Base-by-base conservation (phyloP, 2,797 vertebrate genomes). In the Champsocephalus esox region DNA sequence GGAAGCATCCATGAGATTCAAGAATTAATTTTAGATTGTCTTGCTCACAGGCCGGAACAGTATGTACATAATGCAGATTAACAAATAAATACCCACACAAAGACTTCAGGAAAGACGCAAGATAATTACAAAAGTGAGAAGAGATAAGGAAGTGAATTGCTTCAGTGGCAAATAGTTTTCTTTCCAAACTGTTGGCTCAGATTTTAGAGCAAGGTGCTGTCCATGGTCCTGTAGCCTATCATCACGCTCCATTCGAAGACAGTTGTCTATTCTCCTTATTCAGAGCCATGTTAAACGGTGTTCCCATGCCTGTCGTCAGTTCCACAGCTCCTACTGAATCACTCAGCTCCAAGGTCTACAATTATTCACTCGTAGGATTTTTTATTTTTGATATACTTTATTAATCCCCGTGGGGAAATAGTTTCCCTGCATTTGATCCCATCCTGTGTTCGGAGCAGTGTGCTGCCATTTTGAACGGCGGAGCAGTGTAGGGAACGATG, bases 171-270 rank as follows among this genome's bases (percentile, higher is more conserved):
- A 10, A 8, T 21, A 50, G 52, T 21, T 43, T 46, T 56, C 28
- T 28, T 28, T 28, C 28, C 28, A 24, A 16, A 50, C 13, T 32
- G 51, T 56, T 32, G 24, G 14, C 24, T 72, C 44, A 17, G 48
- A n/a, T 52, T 17, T 4, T 0, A 10, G 1, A 17, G 43, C 21
- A 0, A 43, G 70, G 71, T 56, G 85, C 90, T 93, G 80, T 85
- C 88, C 84, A 0, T 86, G 87, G 89, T 90, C 65, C 88, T 91
- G 88, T 91, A 91, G 76, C 46, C 52, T 73, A 65, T 58, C 21
- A 44, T 13, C 38, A 16, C 54, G 32, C 73, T 72, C 60, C 6
- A 60, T 66, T 72, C 49, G 63, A 38, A 60, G 56, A 17, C 51
- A 63, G 61, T 55, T 69, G 61, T 60, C 60, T 63, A 28, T 64